These are phyloP conservation scores for Chrysemys picta DNA, from an alignment of 2,113 vertebrate species.

Conservation along the genomic window DNA sequence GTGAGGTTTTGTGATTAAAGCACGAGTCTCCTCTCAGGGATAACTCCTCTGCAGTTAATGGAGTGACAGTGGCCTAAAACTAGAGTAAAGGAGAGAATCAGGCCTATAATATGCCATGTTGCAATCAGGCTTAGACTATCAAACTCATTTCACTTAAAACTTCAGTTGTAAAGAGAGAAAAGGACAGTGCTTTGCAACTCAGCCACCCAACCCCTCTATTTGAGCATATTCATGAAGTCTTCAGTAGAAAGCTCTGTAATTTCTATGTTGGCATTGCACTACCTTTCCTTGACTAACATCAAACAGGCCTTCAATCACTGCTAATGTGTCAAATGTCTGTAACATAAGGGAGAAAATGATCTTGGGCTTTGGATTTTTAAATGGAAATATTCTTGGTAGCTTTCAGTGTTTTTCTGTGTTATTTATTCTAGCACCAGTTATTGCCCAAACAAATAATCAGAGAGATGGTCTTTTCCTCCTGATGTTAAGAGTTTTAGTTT, in stretches of 20 bases:
- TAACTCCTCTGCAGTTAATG: constrained; percentile 19
- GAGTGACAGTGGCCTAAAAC: constrained; percentile 17
- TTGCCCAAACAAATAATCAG: neutral
- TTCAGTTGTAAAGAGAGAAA: neutral
- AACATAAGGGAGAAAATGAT: neutral
- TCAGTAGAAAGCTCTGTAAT: neutral
- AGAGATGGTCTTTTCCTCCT: neutral
- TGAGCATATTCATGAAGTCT: neutral
- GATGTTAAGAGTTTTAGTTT: constrained; percentile 18
- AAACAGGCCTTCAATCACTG: neutral
- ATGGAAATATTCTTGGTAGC: constrained; percentile 21
- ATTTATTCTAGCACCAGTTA: neutral
- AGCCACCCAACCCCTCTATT: neutral
- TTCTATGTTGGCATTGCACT: neutral
- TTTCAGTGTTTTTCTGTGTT: neutral
- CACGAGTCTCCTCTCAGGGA: constrained; percentile 49
- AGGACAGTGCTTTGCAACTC: neutral
- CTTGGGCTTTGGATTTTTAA: neutral
- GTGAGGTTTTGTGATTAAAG: constrained; percentile 52
- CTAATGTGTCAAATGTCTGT: neutral
- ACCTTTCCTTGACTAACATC: neutral
- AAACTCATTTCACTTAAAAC: constrained; percentile 1
- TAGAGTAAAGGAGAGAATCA: neutral
- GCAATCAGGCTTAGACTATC: neutral
- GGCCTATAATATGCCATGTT: neutral